Percentiles rank a stretch among this genome's conserved stretches.
Conservation (phyloP, 2,797 vertebrate genomes). For the Sparidentex hasta region DNA sequence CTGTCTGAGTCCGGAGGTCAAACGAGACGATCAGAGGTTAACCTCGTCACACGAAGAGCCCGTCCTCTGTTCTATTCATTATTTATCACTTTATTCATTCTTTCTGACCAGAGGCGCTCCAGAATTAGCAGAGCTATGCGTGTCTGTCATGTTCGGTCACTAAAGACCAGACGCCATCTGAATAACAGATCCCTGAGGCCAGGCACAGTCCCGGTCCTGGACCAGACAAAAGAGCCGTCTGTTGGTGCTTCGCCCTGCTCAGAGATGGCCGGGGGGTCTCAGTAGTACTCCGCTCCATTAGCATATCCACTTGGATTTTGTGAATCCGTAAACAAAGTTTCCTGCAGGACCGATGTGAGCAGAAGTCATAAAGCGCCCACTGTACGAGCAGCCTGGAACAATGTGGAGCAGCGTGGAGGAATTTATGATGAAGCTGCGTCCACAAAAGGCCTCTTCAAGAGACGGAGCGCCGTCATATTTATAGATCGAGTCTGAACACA, state of each 20-base stretch:
- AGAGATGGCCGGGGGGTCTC: slow-evolving; percentile 48
- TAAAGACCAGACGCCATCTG: slow-evolving; percentile 78
- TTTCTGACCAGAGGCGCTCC: slow-evolving; percentile 59
- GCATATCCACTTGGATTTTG: slow-evolving; percentile 57
- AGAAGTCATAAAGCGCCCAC: slow-evolving; percentile 73
- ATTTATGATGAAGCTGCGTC: slow-evolving; percentile 71
- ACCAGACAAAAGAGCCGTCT: slow-evolving; percentile 73
- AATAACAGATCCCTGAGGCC: slow-evolving; percentile 77
- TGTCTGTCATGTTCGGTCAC: slow-evolving; percentile 72
- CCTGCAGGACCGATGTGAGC: slow-evolving; percentile 32
- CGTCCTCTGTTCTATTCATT: slow-evolving; percentile 61
- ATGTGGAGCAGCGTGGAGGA: slow-evolving; percentile 71
- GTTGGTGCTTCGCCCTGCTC: slow-evolving; percentile 59
- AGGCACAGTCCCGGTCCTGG: slow-evolving; percentile 51
- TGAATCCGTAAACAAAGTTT: slow-evolving; percentile 69
- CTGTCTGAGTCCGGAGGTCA: slow-evolving; percentile 44
- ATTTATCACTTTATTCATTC: slow-evolving; percentile 61
- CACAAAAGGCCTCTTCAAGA: slow-evolving; percentile 72
- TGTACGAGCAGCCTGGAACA: slow-evolving; percentile 61
- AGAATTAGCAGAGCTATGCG: slow-evolving; percentile 66
- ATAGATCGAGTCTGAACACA: slow-evolving; percentile 61
- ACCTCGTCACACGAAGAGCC: slow-evolving; percentile 32
- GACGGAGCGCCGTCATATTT: slow-evolving; percentile 71
- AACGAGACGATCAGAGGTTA: slow-evolving; percentile 31
- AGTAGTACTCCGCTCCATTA: slow-evolving; percentile 56